Base-by-base conservation (phyloP, 2,113 vertebrate genomes). In the zebrafish (Danio rerio) region DNA sequence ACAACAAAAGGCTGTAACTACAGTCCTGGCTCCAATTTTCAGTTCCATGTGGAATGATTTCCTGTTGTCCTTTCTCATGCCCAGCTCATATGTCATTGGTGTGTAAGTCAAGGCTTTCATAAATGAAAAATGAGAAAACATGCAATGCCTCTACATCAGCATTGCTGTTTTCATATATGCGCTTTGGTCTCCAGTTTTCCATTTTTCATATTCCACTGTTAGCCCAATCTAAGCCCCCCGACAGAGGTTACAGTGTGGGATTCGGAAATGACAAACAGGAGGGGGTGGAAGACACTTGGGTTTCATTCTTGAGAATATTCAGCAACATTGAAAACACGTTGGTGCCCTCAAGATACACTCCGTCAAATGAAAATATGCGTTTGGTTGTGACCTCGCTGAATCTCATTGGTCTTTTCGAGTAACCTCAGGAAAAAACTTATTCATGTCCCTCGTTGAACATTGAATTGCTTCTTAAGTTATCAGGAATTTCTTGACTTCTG, bases 61-160 rank as follows among this genome's bases (percentile, higher is more conserved):
- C 49, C 81, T 69, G 52, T 77, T 61, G 63, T 52, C 69, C 69
- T 52, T 7, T 52, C 43, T 40, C 42, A 80, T 80, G 53, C 61
- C 58, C 47, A 58, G 59, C 47, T 50, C 40, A 68, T 50, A 43
- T 83, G 21, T 45, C 74, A 45, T 75, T 74, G 58, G 43, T 47
- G 21, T 65, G 70, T 58, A 56, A 63, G 69, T 47, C 42, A 42
- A 69, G 42, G n/a, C 63, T 75, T 82, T 83, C 73, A 76, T 45
- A 75, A 78, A 82, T 58, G n/a, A 69, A 76, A 70, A 72, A 65
- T 71, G 75, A 9, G 40, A 68, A 59, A 71, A 71, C 42, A 58
- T 80, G 65, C 78, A 72, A 85, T 77, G 52, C 56, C 58, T n/a
- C 53, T n/a, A 73, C 72, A 81, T 80, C 49, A 65, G 63, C 61